These are phyloP conservation scores for Sipha flava DNA, from an alignment of 1,140 invertebrate species.

Conservation along the genomic window DNA sequence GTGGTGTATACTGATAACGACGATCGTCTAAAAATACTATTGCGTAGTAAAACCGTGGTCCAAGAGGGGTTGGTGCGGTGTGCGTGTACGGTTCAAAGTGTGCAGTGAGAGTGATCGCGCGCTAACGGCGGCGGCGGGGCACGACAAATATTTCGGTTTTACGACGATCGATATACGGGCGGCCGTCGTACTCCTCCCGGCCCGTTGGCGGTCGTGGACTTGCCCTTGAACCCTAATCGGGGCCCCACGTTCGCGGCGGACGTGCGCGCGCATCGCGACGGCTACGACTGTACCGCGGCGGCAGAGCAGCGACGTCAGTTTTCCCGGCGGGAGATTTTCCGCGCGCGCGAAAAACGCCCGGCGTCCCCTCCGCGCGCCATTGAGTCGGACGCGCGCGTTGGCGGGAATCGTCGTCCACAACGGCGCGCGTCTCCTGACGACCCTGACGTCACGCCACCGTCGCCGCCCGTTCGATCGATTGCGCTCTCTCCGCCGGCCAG, in stretches of 20 bases:
- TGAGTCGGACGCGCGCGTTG: not conserved
- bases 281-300: not conserved
- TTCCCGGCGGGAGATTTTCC: slow-evolving; percentile 13
- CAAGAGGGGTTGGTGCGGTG: too few relatives aligned
- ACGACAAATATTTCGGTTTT: not conserved
- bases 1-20: not conserved
- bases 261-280: not conserved
- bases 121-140: not conserved
- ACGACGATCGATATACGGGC: slow-evolving; percentile 22
- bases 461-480: not conserved
- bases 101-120: too few relatives aligned
- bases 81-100: too few relatives aligned
- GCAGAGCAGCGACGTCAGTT: too few relatives aligned
- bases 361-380: not conserved
- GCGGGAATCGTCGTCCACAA: not conserved
- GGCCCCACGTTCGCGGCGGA: not conserved
- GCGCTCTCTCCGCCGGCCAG: not conserved
- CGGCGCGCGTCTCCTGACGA: not conserved
- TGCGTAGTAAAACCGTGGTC: not conserved
- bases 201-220: not conserved
- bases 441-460: slow-evolving; percentile 30
- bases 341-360: slow-evolving; percentile 14
- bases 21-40: not conserved
- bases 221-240: slow-evolving; percentile 28
- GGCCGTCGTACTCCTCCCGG: too few relatives aligned